Conservation (phyloP, 2,888 invertebrate genomes). For the Blomia tropicalis region DNA sequence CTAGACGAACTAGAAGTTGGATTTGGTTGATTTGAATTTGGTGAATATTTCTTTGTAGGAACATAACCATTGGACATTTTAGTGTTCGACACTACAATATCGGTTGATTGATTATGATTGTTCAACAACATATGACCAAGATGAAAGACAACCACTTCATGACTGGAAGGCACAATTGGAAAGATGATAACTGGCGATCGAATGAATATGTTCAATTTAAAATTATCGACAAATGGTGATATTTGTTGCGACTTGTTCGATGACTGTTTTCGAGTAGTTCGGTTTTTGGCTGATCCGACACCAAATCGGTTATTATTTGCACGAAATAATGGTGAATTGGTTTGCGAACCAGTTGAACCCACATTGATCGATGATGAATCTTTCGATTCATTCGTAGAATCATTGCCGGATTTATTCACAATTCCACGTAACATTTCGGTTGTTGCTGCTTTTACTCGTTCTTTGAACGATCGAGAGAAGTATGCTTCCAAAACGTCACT, state of each 20-base stretch:
- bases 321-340: not conserved
- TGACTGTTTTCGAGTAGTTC: not conserved
- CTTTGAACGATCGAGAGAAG: slow-evolving; percentile 62
- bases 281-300: not conserved
- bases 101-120: slow-evolving; percentile 23
- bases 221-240: slow-evolving; percentile 19
- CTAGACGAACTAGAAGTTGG: not conserved
- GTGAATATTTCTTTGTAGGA: slow-evolving; percentile 10
- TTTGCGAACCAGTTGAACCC: not conserved
- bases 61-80: not conserved
- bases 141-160: slow-evolving; percentile 75
- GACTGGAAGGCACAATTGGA: slow-evolving; percentile 57
- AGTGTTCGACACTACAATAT: not conserved
- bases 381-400: not conserved
- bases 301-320: not conserved
- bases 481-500: slow-evolving; percentile 8
- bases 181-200: slow-evolving; percentile 81
- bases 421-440: slow-evolving; percentile 82
- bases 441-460: slow-evolving; percentile 72
- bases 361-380: not conserved
- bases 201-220: slow-evolving; percentile 52
- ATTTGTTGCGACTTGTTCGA: not conserved
- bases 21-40: not conserved
- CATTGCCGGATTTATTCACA: slow-evolving; percentile 31
- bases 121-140: slow-evolving; percentile 61